Conservation (phyloP, 2,888 invertebrate genomes). For the Conistra vaccinii region DNA sequence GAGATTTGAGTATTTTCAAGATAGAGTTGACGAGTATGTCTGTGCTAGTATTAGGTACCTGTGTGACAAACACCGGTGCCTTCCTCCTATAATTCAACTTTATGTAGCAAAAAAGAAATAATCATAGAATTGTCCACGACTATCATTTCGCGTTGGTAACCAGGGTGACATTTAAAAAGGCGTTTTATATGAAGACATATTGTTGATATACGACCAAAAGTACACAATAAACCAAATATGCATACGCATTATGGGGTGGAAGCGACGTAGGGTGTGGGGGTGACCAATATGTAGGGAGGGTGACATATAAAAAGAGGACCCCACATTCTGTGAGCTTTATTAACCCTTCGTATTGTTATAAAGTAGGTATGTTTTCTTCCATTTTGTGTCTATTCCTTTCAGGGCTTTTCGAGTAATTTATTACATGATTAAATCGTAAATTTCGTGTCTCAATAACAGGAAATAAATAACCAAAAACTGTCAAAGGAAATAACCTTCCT, state of each 20-base stretch:
- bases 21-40: too few species aligned
- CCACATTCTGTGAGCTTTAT: constrained; percentile 52
- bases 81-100: too few species aligned
- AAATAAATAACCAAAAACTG: constrained; percentile 33
- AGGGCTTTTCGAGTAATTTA: constrained; percentile 25
- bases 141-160: constrained; percentile 22
- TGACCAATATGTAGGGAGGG: constrained; percentile 70
- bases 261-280: constrained; percentile 50
- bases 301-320: constrained; percentile 68
- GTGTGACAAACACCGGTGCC: too few species aligned
- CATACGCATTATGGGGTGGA: constrained; percentile 66
- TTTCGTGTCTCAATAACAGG: constrained; percentile 15
- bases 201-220: constrained; percentile 53
- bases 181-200: constrained; percentile 52
- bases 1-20: too few species aligned
- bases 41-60: too few species aligned
- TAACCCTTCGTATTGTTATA: constrained; percentile 54
- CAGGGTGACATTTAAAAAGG: constrained; percentile 49
- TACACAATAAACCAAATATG: constrained; percentile 69
- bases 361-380: constrained; percentile 31
- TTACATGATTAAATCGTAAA: constrained; percentile 17
- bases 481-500: constrained; percentile 48
- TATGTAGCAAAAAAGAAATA: constrained; percentile 6
- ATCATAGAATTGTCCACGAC: constrained; percentile 33
- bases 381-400: constrained; percentile 23